Evolutionary conservation across 2,888 invertebrate genomes (phyloP).

Genomic region (Hypolimnas misippus): DNA sequence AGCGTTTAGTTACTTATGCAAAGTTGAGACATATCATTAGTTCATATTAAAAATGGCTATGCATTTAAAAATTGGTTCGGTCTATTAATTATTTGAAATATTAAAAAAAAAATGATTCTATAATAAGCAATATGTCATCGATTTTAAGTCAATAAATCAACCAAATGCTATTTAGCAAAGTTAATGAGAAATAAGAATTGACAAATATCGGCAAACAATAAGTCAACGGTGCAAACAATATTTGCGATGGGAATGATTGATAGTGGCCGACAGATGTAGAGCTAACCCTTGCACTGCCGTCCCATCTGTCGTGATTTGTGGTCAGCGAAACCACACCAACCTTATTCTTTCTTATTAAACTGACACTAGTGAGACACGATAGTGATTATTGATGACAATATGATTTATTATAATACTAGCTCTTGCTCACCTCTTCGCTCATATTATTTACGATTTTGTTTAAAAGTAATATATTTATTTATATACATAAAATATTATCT

Average conservation of each 20-base stretch:
- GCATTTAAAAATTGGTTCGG: too few relatives aligned
- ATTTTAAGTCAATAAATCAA: conserved; percentile 4
- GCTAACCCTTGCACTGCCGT: conserved; percentile 68
- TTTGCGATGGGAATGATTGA: conserved; percentile 75
- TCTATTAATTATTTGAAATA: too few relatives aligned
- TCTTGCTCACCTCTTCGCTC: too few relatives aligned
- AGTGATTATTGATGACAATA: too few relatives aligned
- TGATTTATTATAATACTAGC: too few relatives aligned
- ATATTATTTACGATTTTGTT: too few relatives aligned
- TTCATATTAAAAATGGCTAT: too few relatives aligned
- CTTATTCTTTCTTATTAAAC: conserved; percentile 49
- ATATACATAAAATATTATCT: too few relatives aligned
- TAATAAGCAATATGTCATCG: neutral
- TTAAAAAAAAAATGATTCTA: too few relatives aligned
- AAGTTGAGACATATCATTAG: too few relatives aligned
- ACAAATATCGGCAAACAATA: conserved; percentile 68
- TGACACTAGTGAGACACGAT: conserved; percentile 23
- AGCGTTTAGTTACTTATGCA: too few relatives aligned
- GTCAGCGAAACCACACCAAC: conserved; percentile 52
- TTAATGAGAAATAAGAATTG: conserved; percentile 48
- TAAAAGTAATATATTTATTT: too few relatives aligned
- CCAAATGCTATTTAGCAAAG: conserved; percentile 7
- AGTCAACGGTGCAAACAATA: conserved; percentile 71
- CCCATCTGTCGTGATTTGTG: conserved; percentile 71
- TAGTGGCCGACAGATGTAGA: conserved; percentile 74